Conservation (phyloP, 2,797 vertebrate genomes). For the Paramormyrops hopkinsi region DNA sequence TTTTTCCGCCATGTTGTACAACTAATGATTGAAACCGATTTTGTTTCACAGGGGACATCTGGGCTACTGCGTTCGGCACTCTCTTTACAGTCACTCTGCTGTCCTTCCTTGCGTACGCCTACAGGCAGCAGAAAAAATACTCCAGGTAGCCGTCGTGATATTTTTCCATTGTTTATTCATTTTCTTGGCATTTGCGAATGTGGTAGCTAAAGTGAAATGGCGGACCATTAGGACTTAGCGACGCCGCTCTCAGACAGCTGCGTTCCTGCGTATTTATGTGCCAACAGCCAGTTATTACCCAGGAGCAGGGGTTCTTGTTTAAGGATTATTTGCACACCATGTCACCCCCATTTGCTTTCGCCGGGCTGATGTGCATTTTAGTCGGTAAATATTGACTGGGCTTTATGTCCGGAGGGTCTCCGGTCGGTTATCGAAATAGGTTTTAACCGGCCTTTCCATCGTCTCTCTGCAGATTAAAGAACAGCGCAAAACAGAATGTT, state of each 20-base stretch:
- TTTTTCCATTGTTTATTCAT: not conserved
- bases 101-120: conserved; percentile 35
- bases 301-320: not conserved
- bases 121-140: conserved; percentile 38
- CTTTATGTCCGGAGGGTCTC: not conserved
- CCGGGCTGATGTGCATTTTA: not conserved
- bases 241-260: not conserved
- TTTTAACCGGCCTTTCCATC: not conserved
- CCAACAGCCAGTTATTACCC: not conserved
- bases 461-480: conserved; percentile 37
- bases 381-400: conserved; percentile 10
- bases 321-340: not conserved
- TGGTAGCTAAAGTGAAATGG: not conserved
- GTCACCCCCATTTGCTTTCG: not conserved
- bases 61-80: conserved; percentile 43
- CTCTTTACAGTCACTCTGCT: conserved; percentile 47
- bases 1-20: not conserved
- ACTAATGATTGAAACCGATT: not conserved
- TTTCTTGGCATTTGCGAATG: not conserved
- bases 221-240: not conserved
- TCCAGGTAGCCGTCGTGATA: conserved; percentile 28
- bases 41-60: conserved; percentile 38
- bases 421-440: not conserved
- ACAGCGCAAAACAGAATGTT: conserved; percentile 42
- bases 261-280: not conserved